Base-by-base conservation (phyloP, 2,797 vertebrate genomes). In the Hapalemur alaotrensis region DNA sequence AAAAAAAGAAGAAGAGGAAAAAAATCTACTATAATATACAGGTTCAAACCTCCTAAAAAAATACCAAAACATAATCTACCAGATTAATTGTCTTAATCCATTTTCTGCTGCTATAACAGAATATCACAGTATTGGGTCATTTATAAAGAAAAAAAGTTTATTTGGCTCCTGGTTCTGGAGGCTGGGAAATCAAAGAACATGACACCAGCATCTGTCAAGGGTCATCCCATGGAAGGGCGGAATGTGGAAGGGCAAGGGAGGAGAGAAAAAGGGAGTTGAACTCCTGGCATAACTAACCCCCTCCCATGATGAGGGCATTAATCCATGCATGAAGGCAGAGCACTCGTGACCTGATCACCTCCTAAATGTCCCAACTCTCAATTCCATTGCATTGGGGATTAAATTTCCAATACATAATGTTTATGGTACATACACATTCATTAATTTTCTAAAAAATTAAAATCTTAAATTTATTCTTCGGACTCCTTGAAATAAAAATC, bases 391-490 rank as follows among this genome's bases (percentile, higher is more conserved):
- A 65, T 4, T 65, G 32, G 15, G 63, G 30, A n/a, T 65, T 65
- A 65, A 65, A 7, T 65, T 65, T n/a, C 7, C 30, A 65, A 65
- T n/a, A 65, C 30, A 65, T n/a, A 17, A 17, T 14, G 32, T 63
- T 63, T 17, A 32, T 14, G 61, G 61, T 63, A 63, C 28, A 32
- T 63, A 63, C 28, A 32, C 30, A 32, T 63, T 63, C 61, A 63
- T 63, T 63, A 87, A 88, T 50, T 52, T 52, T 88, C 25, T 76
- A 80, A 52, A 79, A 95, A 63, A 87, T 87, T 54, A 75, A 95
- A 87, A 83, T 67, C 35, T 15, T 88, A 73, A 83, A 87, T 88
- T 86, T 70, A 11, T 86, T 59, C 9, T 87, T 70, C 67, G 15
- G 12, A 52, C 32, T 72, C 28, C 48, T 70, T 81, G 67, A 57